Evolutionary conservation across 1,140 invertebrate genomes (phyloP).

Genomic region (Paralvinella palmiformis): DNA sequence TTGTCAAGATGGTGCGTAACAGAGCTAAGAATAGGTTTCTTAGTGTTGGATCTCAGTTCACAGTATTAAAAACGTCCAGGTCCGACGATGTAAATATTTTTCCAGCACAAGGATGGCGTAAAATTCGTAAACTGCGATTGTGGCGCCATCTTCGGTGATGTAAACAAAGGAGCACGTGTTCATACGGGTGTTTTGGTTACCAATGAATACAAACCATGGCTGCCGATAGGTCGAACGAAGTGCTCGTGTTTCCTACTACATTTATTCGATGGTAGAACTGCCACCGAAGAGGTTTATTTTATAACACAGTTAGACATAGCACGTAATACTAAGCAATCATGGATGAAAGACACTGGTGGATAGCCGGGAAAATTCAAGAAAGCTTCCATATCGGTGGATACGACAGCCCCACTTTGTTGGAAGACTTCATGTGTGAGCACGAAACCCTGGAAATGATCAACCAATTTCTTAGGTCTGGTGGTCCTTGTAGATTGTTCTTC

Average conservation of each 20-base stretch:
- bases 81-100: too few species aligned
- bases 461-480: conserved; percentile 42
- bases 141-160: too few species aligned
- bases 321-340: conserved; percentile 23
- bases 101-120: too few species aligned
- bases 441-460: conserved; percentile 41
- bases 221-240: neutral
- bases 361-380: conserved; percentile 48
- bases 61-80: too few species aligned
- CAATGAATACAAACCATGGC: neutral
- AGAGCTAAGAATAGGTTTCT: too few species aligned
- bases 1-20: too few species aligned
- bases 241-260: neutral
- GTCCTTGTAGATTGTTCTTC: conserved; percentile 46
- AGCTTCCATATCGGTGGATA: conserved; percentile 43
- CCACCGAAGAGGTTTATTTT: neutral
- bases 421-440: conserved; percentile 47
- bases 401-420: conserved; percentile 43
- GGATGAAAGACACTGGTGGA: conserved; percentile 52
- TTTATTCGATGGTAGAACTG: neutral
- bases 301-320: neutral
- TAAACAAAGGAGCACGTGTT: neutral
- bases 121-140: too few species aligned
- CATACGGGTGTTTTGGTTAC: neutral
- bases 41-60: too few species aligned